Percentiles rank a stretch among this genome's conserved stretches.
Conservation (phyloP, 2,113 vertebrate species). For the Equus quagga region DNA sequence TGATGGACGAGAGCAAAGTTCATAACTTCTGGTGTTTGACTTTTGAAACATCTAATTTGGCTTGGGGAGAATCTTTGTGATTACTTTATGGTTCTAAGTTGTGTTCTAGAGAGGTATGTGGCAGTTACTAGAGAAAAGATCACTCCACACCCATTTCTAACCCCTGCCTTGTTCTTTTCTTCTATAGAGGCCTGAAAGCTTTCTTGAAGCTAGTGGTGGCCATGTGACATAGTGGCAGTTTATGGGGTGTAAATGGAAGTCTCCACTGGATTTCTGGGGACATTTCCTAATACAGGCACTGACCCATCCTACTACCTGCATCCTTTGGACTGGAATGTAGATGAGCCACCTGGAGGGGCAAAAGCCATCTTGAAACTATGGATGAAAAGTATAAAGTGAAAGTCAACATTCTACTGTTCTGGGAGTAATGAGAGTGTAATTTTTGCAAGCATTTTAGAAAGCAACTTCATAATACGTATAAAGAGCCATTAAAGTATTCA, state of each 20-base stretch:
- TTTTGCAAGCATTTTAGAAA: slow-evolving; percentile 20
- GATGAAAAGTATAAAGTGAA: background rate
- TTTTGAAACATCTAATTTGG: background rate
- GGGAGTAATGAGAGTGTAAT: background rate
- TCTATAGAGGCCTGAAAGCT: background rate
- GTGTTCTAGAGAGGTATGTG: background rate
- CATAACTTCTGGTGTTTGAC: background rate
- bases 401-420: background rate
- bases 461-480: background rate
- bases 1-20: background rate
- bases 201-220: background rate
- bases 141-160: background rate
- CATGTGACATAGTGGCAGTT: background rate
- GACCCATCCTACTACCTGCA: background rate
- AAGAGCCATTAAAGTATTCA: background rate
- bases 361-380: background rate
- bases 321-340: background rate
- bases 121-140: background rate
- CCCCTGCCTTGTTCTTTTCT: background rate
- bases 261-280: background rate
- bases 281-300: background rate
- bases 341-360: background rate
- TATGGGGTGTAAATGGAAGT: background rate
- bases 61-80: background rate
- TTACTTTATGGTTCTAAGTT: background rate